These are phyloP conservation scores for Motacilla alba DNA, from an alignment of 2,113 vertebrate genomes.

Conservation along the genomic window DNA sequence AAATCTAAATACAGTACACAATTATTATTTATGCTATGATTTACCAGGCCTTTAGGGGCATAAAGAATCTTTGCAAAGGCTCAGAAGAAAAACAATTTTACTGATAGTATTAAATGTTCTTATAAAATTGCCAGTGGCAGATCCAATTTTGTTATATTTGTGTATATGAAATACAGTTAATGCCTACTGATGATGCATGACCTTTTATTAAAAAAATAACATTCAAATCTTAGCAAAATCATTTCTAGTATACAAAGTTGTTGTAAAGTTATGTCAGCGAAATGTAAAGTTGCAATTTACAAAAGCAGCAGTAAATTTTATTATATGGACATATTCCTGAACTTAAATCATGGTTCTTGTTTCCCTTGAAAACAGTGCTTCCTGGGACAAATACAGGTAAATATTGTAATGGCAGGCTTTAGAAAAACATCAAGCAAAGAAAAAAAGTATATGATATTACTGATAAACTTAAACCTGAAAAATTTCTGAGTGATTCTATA, in stretches of 20 bases:
- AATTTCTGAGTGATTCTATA: slow-evolving; percentile 29
- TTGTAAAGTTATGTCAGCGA: slow-evolving; percentile 73
- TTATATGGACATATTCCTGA: slow-evolving; percentile 55
- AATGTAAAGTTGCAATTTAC: slow-evolving; percentile 77
- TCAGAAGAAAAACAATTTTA: slow-evolving; percentile 60
- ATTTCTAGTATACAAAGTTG: slow-evolving; percentile 77
- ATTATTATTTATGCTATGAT: slow-evolving; percentile 34
- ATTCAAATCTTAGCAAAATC: slow-evolving; percentile 77
- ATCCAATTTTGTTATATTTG: slow-evolving; percentile 50
- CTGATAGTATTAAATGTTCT: slow-evolving; percentile 44
- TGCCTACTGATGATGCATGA: slow-evolving; percentile 57
- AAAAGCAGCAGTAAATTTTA: slow-evolving; percentile 73
- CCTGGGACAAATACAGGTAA: slow-evolving; percentile 54
- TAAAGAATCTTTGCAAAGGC: slow-evolving; percentile 54
- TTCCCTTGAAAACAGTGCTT: slow-evolving; percentile 67
- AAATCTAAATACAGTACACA: slow-evolving; percentile 62
- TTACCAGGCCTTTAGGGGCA: slow-evolving; percentile 55
- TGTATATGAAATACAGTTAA: slow-evolving; percentile 52
- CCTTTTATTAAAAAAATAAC: slow-evolving; percentile 76
- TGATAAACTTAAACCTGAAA: slow-evolving; percentile 20
- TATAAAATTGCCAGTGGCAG: slow-evolving; percentile 71
- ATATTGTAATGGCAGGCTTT: slow-evolving; percentile 61
- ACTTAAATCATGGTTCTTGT: slow-evolving; percentile 60
- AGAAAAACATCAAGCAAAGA: slow-evolving; percentile 48
- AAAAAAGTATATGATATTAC: slow-evolving; percentile 34